Evolutionary conservation across 2,797 vertebrate species (phyloP), one percentile per base, ranked within the genome.

Genomic region (Ispidina picta): DNA sequence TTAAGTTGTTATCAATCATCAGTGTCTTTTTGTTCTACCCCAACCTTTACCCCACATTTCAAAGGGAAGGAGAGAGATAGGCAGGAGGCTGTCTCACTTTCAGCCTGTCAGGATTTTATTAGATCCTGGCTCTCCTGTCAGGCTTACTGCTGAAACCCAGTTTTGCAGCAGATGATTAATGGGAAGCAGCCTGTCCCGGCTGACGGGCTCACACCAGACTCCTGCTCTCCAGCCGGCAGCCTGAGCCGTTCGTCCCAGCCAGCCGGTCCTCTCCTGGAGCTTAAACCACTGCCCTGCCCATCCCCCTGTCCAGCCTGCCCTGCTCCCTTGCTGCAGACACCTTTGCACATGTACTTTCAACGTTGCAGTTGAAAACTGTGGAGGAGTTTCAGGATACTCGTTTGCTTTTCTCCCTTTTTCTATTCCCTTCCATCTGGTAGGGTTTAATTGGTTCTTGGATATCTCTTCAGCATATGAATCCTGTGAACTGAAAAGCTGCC

Each of bases 1-100:
- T 83, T 86, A 93, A 89, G 91, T 59, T 66, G 90, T 89, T 92
- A 94, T 95, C 93, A 91, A 58, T 96, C 93, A 93, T 76, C 58
- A 15, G 33, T 6, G 51, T 72, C 86, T 93, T 92, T 92, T 89
- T 94, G 83, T 95, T 95, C 94, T 92, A 70, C 56, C 65, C 63
- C 83, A 94, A 10, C 83, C 89, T 65, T 73, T 58, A 63, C 74
- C 69, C 84, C 74, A 18, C 35, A 2, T 86, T 78, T 91, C 77
- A 74, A 71, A 88, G 83, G 2, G 14, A 80, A 81, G 60, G 29
- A 73, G 82, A 5, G 29, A n/a, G 69, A 26, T 60, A 29, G 78
- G 85, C 89, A 58, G 77, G 88, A 86, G 74, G 90, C 85, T 79
- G 85, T 46, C 76, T 90, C 77, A 6, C 86, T 84, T 51, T 6